Conservation (phyloP, 2,888 invertebrate species). For the Hemicrepidius hirtus region DNA sequence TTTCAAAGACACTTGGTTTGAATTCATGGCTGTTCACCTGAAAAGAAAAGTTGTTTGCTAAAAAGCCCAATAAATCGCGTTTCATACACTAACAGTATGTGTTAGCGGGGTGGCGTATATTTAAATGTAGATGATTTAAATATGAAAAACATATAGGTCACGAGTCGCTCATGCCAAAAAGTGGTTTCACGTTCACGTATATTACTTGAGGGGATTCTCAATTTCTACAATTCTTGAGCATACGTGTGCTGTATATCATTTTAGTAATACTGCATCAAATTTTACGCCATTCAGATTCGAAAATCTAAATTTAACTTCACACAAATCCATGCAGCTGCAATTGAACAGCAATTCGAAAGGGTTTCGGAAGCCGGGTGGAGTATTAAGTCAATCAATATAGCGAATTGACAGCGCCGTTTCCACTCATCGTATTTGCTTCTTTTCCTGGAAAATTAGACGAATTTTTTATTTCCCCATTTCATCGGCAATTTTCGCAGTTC, state of each 20-base stretch:
- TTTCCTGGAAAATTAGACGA: conserved; percentile 20
- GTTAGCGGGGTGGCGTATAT: too few relatives aligned
- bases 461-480: conserved; percentile 23
- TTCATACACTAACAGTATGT: too few relatives aligned
- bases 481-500: conserved; percentile 24
- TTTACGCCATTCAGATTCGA: conserved; percentile 3
- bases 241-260: conserved; percentile 20
- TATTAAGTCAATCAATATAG: conserved; percentile 33
- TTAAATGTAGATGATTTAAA: background rate
- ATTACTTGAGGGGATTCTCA: conserved; percentile 9
- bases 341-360: conserved; percentile 13
- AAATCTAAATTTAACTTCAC: conserved; percentile 19
- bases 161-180: conserved; percentile 16
- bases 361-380: conserved; percentile 23
- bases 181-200: conserved; percentile 21
- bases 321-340: conserved; percentile 22
- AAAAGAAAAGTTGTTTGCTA: too few relatives aligned
- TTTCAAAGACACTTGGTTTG: too few relatives aligned
- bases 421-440: conserved; percentile 24
- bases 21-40: too few relatives aligned
- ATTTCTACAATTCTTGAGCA: conserved; percentile 23
- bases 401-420: conserved; percentile 29
- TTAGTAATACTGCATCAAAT: conserved; percentile 11
- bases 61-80: too few relatives aligned
- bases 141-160: background rate